phyloP scores from a whole-genome alignment of 2,113 vertebrate genomes.

The Cynopterus brachyotis region DNA sequence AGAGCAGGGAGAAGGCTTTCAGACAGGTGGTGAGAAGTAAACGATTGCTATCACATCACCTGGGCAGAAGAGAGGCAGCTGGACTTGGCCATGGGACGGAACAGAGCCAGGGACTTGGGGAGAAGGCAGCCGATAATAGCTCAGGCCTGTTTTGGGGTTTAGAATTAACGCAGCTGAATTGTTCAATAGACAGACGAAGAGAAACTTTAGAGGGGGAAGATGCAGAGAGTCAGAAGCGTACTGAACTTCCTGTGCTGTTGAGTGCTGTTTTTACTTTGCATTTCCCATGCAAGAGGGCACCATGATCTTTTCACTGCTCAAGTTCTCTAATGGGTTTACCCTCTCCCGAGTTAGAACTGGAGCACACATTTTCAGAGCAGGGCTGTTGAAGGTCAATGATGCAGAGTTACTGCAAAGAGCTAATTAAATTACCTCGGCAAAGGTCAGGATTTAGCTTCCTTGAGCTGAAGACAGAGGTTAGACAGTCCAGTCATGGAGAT shows the following conservation, averaged over 20 bases:
- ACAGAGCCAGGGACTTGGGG: background rate
- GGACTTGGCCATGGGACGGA: background rate
- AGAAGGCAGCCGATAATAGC: background rate
- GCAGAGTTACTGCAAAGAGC: background rate
- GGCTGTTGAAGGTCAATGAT: background rate
- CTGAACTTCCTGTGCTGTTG: background rate
- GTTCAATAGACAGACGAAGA: background rate
- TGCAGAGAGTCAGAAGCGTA: background rate
- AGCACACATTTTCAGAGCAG: background rate
- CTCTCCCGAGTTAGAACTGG: background rate
- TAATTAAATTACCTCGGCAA: constrained; percentile 39
- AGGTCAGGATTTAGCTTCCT: background rate
- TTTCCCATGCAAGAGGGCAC: background rate
- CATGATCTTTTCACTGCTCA: background rate
- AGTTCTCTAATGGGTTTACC: background rate
- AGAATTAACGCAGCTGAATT: background rate
- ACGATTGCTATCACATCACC: background rate
- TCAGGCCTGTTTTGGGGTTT: background rate
- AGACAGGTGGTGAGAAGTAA: background rate
- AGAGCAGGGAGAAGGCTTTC: background rate
- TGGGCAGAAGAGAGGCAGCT: background rate
- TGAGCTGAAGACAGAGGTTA: background rate
- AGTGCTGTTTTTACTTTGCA: background rate
- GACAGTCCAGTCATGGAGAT: background rate
- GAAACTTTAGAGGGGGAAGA: background rate